These are phyloP conservation scores for Podarcis cretensis DNA, from an alignment of 2,113 vertebrate species.

Conservation along the genomic window DNA sequence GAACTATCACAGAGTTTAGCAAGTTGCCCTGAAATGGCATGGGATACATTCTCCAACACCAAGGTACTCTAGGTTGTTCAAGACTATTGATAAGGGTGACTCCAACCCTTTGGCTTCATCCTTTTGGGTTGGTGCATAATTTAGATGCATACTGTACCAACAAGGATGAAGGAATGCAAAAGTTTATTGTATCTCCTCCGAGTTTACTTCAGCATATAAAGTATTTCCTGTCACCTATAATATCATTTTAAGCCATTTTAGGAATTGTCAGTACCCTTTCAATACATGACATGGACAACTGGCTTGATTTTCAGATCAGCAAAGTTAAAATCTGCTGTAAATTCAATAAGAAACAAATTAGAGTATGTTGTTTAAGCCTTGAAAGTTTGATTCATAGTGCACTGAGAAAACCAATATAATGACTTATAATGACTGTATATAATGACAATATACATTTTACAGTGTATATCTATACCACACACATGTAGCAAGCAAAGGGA, in stretches of 20 bases:
- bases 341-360: not conserved
- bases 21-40: not conserved
- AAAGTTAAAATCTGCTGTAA: not conserved
- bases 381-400: not conserved
- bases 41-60: not conserved
- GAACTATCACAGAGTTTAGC: not conserved
- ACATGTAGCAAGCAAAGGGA: not conserved
- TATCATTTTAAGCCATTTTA: not conserved
- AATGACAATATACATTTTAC: not conserved
- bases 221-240: not conserved
- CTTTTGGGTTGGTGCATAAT: not conserved
- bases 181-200: not conserved
- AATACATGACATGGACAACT: not conserved
- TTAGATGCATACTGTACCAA: not conserved
- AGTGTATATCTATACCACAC: not conserved
- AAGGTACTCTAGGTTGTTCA: not conserved
- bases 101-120: not conserved
- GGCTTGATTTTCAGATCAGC: not conserved
- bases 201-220: not conserved
- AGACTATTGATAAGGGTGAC: not conserved
- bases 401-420: not conserved
- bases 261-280: not conserved
- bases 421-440: not conserved
- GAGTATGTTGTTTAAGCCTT: not conserved
- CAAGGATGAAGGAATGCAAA: not conserved